Base-by-base conservation (phyloP, 2,888 invertebrate genomes). In the Agrypnus murinus region DNA sequence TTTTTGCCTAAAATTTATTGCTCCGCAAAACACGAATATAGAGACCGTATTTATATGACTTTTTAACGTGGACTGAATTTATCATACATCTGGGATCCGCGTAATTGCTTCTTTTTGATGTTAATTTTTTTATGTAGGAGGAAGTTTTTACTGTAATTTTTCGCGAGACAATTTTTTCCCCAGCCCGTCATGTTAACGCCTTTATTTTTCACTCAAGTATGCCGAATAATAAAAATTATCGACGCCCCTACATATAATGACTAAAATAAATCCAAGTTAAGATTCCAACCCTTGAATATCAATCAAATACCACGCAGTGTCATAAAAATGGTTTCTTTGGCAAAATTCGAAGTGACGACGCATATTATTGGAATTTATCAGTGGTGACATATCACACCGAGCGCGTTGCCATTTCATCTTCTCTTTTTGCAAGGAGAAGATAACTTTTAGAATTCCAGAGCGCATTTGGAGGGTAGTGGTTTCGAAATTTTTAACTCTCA, bases 311-410 rank as follows among this genome's bases (percentile, higher is more conserved):
- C 7, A 25, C 7, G n/a, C 8, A 14, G 14, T 34, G 53, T 53
- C 53, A 53, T 25, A 53, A 53, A 48, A 36, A 36, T 19, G 31
- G 32, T 36, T 17, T 5, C 55, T 55, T 38, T 14, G 25, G 9
- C 36, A 36, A 55, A 55, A 55, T 50, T 34, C 55, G 53, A 53
- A 36, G 55, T 55, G 55, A 55, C 55, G 55, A 55, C 55, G 55
- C 55, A 55, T 55, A 55, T 55, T 17, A 55, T 32, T 55, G 55
- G 55, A 55, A 55, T 55, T 55, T 55, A 55, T 55, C 31, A 55
- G 19, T 15, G 38, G 32, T 55, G 55, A 55, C 55, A 55, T 55
- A 55, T 55, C 55, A 55, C 36, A 36, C 15, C 12, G 38, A 55
- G 36, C 36, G 55, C 31, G 36, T 15, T 36, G 55, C 55, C 36